Percentiles rank a stretch among this genome's conserved stretches.
phyloP scores from a whole-genome alignment of 2,888 invertebrate genomes.

The Lottia scabra region DNA sequence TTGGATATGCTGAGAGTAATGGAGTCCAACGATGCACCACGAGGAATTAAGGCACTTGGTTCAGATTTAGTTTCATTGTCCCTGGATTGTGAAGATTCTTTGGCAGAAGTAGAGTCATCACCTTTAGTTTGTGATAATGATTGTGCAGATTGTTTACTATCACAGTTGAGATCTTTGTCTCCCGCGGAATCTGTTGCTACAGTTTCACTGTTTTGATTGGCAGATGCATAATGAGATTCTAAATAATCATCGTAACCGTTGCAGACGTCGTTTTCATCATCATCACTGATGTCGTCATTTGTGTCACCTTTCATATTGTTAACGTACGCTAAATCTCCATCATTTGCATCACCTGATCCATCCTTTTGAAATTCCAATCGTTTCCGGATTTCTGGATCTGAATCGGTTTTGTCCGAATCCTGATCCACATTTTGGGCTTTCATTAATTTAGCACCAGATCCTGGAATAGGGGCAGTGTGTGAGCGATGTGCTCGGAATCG shows the following conservation, averaged over 20 bases:
- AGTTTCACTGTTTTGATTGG: background rate
- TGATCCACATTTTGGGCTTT: background rate
- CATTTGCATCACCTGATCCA: slow-evolving; percentile 39
- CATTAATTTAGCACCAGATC: background rate
- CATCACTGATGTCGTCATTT: slow-evolving; percentile 51
- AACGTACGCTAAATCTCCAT: slow-evolving; percentile 10
- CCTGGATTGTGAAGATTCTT: too few species aligned
- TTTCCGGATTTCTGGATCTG: slow-evolving; percentile 14
- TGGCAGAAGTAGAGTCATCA: background rate
- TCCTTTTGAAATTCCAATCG: slow-evolving; percentile 34
- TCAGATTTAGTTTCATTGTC: too few species aligned
- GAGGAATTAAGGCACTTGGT: background rate
- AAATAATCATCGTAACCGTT: slow-evolving; percentile 51
- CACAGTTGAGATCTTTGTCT: background rate
- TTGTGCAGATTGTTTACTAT: background rate
- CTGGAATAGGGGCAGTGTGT: slow-evolving; percentile 25
- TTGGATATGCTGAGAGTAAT: slow-evolving; percentile 13
- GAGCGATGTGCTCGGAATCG: slow-evolving; percentile 23
- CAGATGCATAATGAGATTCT: slow-evolving; percentile 23
- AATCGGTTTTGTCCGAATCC: background rate
- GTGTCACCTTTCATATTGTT: slow-evolving; percentile 3
- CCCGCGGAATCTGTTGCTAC: background rate
- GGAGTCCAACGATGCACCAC: slow-evolving; percentile 18
- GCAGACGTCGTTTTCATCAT: slow-evolving; percentile 46
- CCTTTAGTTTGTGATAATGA: background rate